Percentiles rank a stretch among this genome's conserved stretches.
phyloP scores from a whole-genome alignment of 2,113 vertebrate species.

The Pavo muticus region DNA sequence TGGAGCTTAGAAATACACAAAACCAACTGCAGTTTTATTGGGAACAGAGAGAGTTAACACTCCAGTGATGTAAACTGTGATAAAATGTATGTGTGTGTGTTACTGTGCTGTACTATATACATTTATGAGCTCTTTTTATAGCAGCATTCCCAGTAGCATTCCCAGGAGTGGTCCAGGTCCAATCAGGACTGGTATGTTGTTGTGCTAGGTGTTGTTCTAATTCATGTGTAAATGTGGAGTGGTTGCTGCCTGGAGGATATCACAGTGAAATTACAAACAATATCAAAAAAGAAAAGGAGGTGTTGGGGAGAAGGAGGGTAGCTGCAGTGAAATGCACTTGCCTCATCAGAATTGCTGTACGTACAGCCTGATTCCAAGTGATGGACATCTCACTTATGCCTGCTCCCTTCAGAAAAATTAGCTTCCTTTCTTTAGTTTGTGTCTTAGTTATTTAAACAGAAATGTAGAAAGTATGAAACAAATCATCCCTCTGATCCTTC shows the following conservation, averaged over 20 bases:
- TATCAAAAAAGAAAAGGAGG: conserved; percentile 16
- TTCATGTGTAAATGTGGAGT: conserved; percentile 64
- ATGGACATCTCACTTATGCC: neutral
- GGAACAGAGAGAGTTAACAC: neutral
- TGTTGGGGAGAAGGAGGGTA: neutral
- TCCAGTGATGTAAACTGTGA: neutral
- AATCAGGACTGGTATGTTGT: conserved; percentile 62
- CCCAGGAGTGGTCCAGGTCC: conserved; percentile 53
- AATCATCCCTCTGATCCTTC: neutral
- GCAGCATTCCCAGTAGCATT: conserved; percentile 34
- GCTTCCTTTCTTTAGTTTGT: neutral
- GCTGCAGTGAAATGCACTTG: neutral
- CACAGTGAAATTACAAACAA: conserved; percentile 56
- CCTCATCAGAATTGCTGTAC: neutral
- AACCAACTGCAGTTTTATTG: neutral
- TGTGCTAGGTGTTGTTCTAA: conserved; percentile 63
- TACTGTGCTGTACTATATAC: neutral
- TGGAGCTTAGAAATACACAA: neutral
- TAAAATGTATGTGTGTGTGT: conserved; percentile 1
- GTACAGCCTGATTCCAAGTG: neutral
- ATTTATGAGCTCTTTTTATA: conserved; percentile 67
- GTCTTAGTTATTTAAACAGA: conserved; percentile 5
- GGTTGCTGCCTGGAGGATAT: conserved; percentile 62
- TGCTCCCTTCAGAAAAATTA: conserved; percentile 30
- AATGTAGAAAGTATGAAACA: neutral